phyloP scores from a whole-genome alignment of 2,888 invertebrate species.

The Aleiodes testaceus region DNA sequence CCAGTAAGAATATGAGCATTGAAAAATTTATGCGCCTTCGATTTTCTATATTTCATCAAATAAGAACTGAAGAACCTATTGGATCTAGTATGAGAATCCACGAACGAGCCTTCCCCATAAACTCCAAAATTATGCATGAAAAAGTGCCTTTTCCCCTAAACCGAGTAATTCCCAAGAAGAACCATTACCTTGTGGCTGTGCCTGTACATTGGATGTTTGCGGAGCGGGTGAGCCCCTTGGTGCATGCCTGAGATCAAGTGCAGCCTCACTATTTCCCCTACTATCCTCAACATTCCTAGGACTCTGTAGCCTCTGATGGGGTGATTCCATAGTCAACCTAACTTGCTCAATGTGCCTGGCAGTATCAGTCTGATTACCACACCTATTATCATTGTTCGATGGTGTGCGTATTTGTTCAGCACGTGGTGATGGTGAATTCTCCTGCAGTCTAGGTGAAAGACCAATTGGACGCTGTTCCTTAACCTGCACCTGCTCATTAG shows the following conservation, averaged over 20 bases:
- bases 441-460: slow-evolving; percentile 66
- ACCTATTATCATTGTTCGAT: slow-evolving; percentile 67
- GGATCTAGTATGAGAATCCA: too few relatives aligned
- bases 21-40: background rate
- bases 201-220: slow-evolving; percentile 61
- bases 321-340: slow-evolving; percentile 68
- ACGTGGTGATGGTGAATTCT: slow-evolving; percentile 64
- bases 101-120: too few relatives aligned
- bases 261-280: slow-evolving; percentile 64
- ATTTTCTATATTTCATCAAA: too few relatives aligned
- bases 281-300: slow-evolving; percentile 65
- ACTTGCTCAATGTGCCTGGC: slow-evolving; percentile 67
- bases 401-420: slow-evolving; percentile 66
- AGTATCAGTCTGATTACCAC: slow-evolving; percentile 62
- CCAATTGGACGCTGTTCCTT: slow-evolving; percentile 62
- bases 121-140: too few relatives aligned
- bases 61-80: too few relatives aligned
- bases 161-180: background rate
- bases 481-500: slow-evolving; percentile 74
- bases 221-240: slow-evolving; percentile 66
- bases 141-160: too few relatives aligned
- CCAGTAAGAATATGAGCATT: background rate
- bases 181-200: slow-evolving; percentile 64
- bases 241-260: slow-evolving; percentile 67
- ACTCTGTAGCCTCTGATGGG: slow-evolving; percentile 68